These are phyloP conservation scores for Chrysochloris asiatica DNA, from an alignment of 2,113 vertebrate genomes.

Conservation along the genomic window DNA sequence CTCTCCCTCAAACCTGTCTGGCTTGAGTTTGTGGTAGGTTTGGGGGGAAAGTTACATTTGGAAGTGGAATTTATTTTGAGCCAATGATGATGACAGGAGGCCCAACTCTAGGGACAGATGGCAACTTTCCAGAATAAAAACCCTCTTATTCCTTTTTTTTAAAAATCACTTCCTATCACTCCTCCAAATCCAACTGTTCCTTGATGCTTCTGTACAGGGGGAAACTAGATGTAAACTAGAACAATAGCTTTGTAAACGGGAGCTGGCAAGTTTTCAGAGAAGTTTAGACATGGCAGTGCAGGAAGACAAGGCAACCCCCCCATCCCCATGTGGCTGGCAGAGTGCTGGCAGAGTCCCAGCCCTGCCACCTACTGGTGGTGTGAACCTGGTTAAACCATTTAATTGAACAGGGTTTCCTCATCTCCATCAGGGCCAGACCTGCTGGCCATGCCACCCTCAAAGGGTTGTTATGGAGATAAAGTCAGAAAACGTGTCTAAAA, in stretches of 20 bases:
- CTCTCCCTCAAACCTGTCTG: conserved; percentile 32
- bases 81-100: not conserved
- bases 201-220: not conserved
- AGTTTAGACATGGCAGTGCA: not conserved
- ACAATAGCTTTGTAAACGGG: not conserved
- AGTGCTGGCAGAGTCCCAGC: accelerated
- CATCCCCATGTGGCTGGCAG: not conserved
- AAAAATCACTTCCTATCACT: not conserved
- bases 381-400: not conserved
- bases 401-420: not conserved
- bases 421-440: not conserved
- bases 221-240: not conserved
- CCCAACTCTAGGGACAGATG: not conserved
- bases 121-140: conserved; percentile 42
- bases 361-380: not conserved
- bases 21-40: not conserved
- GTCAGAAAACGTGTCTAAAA: not conserved
- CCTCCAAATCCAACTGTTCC: not conserved
- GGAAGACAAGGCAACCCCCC: accelerated
- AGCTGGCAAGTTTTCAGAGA: not conserved
- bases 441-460: too few relatives aligned
- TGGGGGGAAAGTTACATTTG: not conserved
- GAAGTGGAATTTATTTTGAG: conserved; percentile 43
- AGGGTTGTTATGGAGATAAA: not conserved
- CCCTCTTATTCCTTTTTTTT: not conserved